phyloP scores from a whole-genome alignment of 1,140 invertebrate genomes.

The Cylas formicarius region DNA sequence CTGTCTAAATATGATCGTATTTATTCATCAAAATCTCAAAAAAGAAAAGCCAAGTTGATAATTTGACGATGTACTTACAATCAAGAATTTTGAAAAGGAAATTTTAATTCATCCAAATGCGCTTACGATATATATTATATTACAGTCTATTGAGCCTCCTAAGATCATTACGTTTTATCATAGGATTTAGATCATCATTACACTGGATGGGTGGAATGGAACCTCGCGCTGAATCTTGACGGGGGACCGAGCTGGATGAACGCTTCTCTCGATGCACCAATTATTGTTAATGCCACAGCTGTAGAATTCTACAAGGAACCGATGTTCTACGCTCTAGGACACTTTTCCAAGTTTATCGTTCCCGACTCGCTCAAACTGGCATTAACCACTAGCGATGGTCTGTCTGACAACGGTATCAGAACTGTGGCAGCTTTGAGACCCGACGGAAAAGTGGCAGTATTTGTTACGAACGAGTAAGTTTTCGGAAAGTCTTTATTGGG shows the following conservation, averaged over 20 bases:
- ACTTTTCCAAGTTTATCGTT: conserved; percentile 56
- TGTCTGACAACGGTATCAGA: conserved; percentile 26
- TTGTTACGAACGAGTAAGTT: conserved; percentile 25
- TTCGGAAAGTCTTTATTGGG: too few species aligned
- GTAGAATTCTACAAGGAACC: conserved; percentile 62
- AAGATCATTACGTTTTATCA: too few species aligned
- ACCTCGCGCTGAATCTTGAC: conserved; percentile 54
- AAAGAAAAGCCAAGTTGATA: too few species aligned
- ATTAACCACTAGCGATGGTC: conserved; percentile 20
- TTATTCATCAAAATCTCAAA: too few species aligned
- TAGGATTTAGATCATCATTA: conserved; percentile 50
- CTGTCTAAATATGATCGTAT: too few species aligned
- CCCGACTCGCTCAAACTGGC: conserved; percentile 43
- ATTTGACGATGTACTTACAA: too few species aligned
- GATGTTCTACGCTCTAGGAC: conserved; percentile 61
- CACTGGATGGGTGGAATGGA: conserved; percentile 70
- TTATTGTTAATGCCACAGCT: conserved; percentile 51
- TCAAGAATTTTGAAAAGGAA: too few species aligned
- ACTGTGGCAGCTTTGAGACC: conserved; percentile 46
- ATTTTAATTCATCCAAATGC: too few species aligned
- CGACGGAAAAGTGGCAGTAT: conserved; percentile 45
- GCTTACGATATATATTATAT: too few species aligned
- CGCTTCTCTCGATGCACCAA: conserved; percentile 58
- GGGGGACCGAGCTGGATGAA: conserved; percentile 63
- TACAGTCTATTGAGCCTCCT: too few species aligned